A percentile compares a stretch with the other conserved stretches of the same genome.
Conservation (phyloP, 2,888 invertebrate species). For the Maniola hyperantus region DNA sequence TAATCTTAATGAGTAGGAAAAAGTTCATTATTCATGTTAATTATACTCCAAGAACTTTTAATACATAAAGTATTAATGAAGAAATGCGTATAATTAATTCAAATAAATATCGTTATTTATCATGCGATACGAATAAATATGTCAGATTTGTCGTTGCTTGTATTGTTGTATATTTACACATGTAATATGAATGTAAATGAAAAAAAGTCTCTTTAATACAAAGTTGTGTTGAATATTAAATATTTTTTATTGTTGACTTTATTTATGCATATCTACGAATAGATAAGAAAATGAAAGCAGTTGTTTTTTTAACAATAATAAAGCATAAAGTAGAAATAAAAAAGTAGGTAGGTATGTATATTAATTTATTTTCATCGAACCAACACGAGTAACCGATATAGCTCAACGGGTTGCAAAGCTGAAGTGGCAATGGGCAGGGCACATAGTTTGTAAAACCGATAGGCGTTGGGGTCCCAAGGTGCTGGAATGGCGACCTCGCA, state of each 20-base stretch:
- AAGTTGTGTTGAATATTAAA: slow-evolving; percentile 1
- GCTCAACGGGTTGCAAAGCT: too few species aligned
- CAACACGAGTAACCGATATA: too few species aligned
- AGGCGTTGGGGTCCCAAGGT: too few species aligned
- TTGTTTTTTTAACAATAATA: background rate
- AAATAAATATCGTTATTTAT: slow-evolving; percentile 2
- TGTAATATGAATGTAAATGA: slow-evolving; percentile 5
- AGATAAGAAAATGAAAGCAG: background rate
- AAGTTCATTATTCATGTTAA: background rate
- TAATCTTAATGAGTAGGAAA: background rate
- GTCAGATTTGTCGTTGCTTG: background rate
- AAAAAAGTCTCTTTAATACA: background rate
- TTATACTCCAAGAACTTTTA: slow-evolving; percentile 3
- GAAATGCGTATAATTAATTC: background rate
- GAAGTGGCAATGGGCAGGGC: too few species aligned
- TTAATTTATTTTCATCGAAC: background rate
- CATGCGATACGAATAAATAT: background rate
- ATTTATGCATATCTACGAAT: background rate
- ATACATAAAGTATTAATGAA: background rate
- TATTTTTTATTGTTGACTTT: background rate
- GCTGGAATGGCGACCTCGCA: too few species aligned
- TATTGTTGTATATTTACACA: background rate
- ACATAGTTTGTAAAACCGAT: too few species aligned
- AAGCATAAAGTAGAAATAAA: too few species aligned
- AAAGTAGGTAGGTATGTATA: too few species aligned